phyloP scores from a whole-genome alignment of 2,888 invertebrate genomes.

The Patella pellucida region DNA sequence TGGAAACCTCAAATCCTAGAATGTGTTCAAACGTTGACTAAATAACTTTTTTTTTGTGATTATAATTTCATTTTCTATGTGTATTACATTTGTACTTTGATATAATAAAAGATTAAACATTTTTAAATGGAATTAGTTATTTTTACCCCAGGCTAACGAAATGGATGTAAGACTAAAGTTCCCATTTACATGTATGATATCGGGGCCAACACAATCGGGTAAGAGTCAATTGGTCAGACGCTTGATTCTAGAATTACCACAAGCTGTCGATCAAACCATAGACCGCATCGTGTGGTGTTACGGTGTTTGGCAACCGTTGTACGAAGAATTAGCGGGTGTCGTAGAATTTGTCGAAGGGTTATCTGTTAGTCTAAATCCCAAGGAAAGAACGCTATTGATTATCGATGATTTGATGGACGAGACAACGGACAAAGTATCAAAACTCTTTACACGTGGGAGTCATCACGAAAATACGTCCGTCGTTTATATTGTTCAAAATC shows the following conservation, averaged over 20 bases:
- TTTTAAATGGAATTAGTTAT: too few species aligned
- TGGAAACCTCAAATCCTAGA: too few species aligned
- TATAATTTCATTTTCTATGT: too few species aligned
- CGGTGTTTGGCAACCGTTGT: conserved; percentile 14
- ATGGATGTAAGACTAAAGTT: neutral
- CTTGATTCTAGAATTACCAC: neutral
- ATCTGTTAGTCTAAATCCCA: neutral
- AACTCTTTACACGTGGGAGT: conserved; percentile 20
- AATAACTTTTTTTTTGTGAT: too few species aligned
- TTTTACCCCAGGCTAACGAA: too few species aligned
- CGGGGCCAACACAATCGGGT: neutral
- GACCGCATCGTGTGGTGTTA: conserved; percentile 16
- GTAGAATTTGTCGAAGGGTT: conserved; percentile 16
- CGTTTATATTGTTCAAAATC: conserved; percentile 15
- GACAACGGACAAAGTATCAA: conserved; percentile 3
- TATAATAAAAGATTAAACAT: too few species aligned
- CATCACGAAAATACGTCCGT: conserved; percentile 15
- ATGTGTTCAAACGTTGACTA: too few species aligned
- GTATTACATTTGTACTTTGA: too few species aligned
- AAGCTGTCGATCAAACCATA: neutral
- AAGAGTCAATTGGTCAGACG: neutral
- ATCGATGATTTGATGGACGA: conserved; percentile 19
- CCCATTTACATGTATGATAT: neutral
- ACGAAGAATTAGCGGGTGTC: neutral
- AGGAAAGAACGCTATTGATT: neutral